Evolutionary conservation across 2,888 invertebrate species (phyloP).

Genomic region (Meloe dianella): DNA sequence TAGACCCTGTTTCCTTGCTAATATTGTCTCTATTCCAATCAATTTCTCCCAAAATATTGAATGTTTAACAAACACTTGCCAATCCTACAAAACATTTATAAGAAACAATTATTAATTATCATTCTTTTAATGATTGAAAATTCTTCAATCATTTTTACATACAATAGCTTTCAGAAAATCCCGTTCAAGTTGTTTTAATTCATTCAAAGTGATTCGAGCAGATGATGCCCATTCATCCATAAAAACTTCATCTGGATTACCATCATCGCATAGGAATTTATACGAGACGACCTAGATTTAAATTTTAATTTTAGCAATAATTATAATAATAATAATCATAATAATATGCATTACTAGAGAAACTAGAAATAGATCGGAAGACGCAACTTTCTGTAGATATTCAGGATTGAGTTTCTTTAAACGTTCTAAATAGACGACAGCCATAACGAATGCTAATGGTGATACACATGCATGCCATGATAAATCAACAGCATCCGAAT

Average conservation of each 20-base stretch:
- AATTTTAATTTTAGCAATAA: slow-evolving; percentile 6
- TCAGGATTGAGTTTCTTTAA: slow-evolving; percentile 81
- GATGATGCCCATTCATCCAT: slow-evolving; percentile 93
- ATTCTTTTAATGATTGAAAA: too few relatives aligned
- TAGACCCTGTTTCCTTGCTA: slow-evolving; percentile 76
- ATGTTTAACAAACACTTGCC: slow-evolving; percentile 83
- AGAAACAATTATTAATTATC: too few relatives aligned
- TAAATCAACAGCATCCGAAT: slow-evolving; percentile 77
- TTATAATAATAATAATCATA: neutral
- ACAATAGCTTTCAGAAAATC: slow-evolving; percentile 91
- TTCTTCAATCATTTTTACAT: too few relatives aligned
- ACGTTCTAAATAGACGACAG: slow-evolving; percentile 91
- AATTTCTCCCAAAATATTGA: slow-evolving; percentile 78
- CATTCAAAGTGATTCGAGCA: slow-evolving; percentile 73
- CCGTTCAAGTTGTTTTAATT: slow-evolving; percentile 83
- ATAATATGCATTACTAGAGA: slow-evolving; percentile 72
- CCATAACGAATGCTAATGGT: slow-evolving; percentile 91
- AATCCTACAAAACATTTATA: slow-evolving; percentile 73
- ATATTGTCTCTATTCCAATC: slow-evolving; percentile 69
- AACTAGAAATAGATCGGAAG: slow-evolving; percentile 92
- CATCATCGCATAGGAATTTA: slow-evolving; percentile 93
- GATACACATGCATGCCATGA: slow-evolving; percentile 84
- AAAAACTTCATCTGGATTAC: slow-evolving; percentile 89
- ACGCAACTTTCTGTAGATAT: slow-evolving; percentile 82
- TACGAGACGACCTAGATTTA: slow-evolving; percentile 87